Conservation (phyloP, 2,113 vertebrate genomes). For the Neogale vison region DNA sequence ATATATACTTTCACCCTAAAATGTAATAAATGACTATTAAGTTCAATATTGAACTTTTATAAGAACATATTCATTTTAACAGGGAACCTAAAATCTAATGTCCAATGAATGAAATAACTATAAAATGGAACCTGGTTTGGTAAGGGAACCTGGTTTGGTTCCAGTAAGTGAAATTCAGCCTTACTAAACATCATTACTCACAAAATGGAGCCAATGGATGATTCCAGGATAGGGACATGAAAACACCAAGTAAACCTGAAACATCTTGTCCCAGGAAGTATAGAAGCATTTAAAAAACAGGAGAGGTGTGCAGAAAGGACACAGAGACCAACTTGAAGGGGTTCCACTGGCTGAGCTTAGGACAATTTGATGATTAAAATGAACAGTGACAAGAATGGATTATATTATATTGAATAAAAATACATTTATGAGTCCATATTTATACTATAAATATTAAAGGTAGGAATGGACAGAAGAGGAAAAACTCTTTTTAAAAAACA, state of each 20-base stretch:
- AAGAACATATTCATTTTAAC: neutral
- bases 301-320: neutral
- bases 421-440: neutral
- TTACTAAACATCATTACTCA: neutral
- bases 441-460: neutral
- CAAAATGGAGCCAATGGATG: neutral
- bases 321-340: neutral
- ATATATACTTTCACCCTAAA: neutral
- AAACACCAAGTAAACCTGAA: neutral
- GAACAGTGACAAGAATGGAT: neutral
- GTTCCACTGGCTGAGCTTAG: neutral
- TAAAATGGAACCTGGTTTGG: neutral
- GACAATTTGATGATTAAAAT: neutral
- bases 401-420: neutral
- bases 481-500: neutral
- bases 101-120: neutral
- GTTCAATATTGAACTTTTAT: neutral
- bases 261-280: neutral
- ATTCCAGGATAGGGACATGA: neutral
- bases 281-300: neutral
- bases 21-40: neutral
- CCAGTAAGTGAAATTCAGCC: neutral
- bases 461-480: neutral
- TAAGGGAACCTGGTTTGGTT: neutral
- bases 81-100: neutral